Evolutionary conservation across 2,888 invertebrate genomes (phyloP).

Genomic region (Pristionchus arcanus): DNA sequence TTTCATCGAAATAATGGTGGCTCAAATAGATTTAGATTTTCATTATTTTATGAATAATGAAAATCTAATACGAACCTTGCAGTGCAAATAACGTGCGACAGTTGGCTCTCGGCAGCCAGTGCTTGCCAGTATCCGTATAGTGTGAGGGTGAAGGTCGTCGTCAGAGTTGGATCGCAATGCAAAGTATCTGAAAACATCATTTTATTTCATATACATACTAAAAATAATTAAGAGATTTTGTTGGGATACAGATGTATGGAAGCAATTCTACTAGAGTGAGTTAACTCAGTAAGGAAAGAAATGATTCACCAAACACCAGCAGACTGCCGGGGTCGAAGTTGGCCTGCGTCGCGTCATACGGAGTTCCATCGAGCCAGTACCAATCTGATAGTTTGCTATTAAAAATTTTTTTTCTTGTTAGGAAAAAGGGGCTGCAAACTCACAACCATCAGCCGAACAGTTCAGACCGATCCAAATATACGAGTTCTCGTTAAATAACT

Average conservation of each 20-base stretch:
- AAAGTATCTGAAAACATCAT: not conserved
- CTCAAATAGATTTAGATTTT: too few species aligned
- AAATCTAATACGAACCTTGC: not conserved
- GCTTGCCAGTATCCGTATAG: not conserved
- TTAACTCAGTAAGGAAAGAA: too few species aligned
- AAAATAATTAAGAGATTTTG: too few species aligned
- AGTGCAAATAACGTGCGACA: not conserved
- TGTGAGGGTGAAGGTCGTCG: not conserved
- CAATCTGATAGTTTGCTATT: not conserved
- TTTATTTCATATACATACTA: not conserved
- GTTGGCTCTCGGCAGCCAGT: not conserved
- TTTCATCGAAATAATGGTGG: too few species aligned
- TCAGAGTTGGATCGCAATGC: not conserved
- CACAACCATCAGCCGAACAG: not conserved
- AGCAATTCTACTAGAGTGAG: too few species aligned
- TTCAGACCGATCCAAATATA: conserved; percentile 8
- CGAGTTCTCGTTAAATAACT: not conserved
- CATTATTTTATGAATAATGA: too few species aligned
- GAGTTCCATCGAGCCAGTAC: conserved; percentile 42
- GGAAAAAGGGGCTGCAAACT: too few species aligned
- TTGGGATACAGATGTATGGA: too few species aligned
- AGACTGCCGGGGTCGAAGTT: not conserved
- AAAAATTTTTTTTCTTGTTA: not conserved
- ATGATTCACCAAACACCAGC: not conserved
- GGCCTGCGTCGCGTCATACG: not conserved